Percentiles rank a stretch among this genome's conserved stretches.
These are phyloP conservation scores for Coenonympha glycerion DNA, from an alignment of 2,888 invertebrate species.

Conservation along the genomic window DNA sequence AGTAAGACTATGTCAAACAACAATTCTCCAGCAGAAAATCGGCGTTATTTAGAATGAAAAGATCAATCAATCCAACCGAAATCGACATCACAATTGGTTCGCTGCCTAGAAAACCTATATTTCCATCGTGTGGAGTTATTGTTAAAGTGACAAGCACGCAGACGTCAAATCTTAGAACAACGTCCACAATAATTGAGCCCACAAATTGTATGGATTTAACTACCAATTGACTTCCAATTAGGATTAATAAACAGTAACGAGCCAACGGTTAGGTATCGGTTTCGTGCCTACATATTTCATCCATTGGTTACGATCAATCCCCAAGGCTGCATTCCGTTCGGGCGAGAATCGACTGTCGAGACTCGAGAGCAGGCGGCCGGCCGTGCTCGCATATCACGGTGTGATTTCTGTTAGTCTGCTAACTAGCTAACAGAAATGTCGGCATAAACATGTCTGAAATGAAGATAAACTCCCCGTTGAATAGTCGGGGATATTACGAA, in stretches of 20 bases:
- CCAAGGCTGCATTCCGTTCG: conserved; percentile 44
- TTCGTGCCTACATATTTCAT: conserved; percentile 41
- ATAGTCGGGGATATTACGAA: conserved; percentile 52
- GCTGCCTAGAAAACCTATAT: background rate
- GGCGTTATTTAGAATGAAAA: no score
- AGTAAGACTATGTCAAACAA: no score
- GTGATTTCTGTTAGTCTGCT: conserved; percentile 41
- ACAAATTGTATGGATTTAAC: conserved; percentile 47
- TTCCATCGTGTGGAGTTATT: no score
- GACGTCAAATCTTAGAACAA: conserved; percentile 23
- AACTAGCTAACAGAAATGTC: conserved; percentile 41
- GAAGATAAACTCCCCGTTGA: conserved; percentile 54
- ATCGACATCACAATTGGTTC: background rate
- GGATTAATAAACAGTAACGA: conserved; percentile 54
- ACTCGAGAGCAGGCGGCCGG: no score
- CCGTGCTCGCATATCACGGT: conserved; percentile 45
- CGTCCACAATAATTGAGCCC: conserved; percentile 43
- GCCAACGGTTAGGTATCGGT: conserved; percentile 51
- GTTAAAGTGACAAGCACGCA: conserved; percentile 4
- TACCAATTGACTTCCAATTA: conserved; percentile 57
- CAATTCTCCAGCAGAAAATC: no score
- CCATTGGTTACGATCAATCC: conserved; percentile 48
- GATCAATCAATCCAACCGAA: no score
- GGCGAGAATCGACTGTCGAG: no score
- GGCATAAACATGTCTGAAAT: conserved; percentile 53